Evolutionary conservation across 2,888 invertebrate species (phyloP).

Genomic region (Synanthedon andrenaeformis): DNA sequence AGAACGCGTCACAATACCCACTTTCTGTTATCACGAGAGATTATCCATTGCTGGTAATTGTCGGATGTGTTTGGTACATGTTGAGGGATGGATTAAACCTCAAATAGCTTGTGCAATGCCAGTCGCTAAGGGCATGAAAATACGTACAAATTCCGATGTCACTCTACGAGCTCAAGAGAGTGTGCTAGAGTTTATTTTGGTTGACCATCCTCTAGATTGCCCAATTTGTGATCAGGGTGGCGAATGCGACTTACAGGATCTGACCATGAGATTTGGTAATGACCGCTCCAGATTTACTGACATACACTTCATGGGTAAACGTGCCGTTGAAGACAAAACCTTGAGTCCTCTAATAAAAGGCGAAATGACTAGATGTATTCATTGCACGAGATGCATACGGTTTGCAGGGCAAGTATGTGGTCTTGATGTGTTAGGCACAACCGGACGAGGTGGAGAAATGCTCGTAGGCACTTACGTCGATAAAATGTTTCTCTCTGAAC

Average conservation of each 20-base stretch:
- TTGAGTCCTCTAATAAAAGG: constrained; percentile 97
- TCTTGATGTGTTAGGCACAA: constrained; percentile 92
- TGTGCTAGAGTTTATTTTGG: constrained; percentile 96
- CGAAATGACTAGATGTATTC: constrained; percentile 98
- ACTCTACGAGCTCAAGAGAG: constrained; percentile 76
- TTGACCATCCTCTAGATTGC: constrained; percentile 98
- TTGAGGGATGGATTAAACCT: constrained; percentile 95
- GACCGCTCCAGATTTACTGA: constrained; percentile 93
- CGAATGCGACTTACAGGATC: constrained; percentile 94
- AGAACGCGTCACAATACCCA: constrained; percentile 72
- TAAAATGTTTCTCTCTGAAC: constrained; percentile 94
- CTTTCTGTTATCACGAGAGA: constrained; percentile 98
- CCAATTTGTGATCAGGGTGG: constrained; percentile 99
- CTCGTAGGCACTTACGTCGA: constrained; percentile 98
- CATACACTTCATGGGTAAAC: constrained; percentile 87
- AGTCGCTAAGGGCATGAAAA: constrained; percentile 95
- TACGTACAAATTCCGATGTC: constrained; percentile 94
- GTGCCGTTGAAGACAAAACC: constrained; percentile 97
- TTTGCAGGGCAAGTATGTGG: constrained; percentile 99
- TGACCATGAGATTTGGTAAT: constrained; percentile 97
- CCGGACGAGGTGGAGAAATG: constrained; percentile 94
- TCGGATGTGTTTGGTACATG: constrained; percentile 97
- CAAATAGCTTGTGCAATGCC: constrained; percentile 99
- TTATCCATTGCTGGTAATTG: constrained; percentile 98
- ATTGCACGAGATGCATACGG: constrained; percentile 96